Evolutionary conservation across 2,113 vertebrate species (phyloP).

Genomic region (Isichthys henryi): DNA sequence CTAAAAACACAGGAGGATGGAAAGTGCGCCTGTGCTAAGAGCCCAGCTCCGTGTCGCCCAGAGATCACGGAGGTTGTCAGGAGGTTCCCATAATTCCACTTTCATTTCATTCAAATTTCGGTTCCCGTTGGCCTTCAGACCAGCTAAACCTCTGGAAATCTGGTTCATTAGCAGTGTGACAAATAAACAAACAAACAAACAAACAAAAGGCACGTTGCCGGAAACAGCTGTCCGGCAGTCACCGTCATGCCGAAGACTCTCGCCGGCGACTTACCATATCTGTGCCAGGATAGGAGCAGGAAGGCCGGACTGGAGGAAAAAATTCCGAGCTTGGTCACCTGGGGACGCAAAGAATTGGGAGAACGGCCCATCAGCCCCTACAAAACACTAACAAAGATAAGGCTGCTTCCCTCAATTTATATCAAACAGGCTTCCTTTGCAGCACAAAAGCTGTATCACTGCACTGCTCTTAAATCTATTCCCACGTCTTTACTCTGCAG

Average conservation of each 20-base stretch:
- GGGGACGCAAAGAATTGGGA: slow-evolving; percentile 33
- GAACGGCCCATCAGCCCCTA: neutral
- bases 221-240: neutral
- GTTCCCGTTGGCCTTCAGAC: neutral
- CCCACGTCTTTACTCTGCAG: neutral
- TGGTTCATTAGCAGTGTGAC: neutral
- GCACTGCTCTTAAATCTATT: neutral
- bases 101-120: neutral
- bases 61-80: neutral
- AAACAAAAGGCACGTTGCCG: neutral
- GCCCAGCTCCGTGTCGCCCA: neutral
- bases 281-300: slow-evolving; percentile 92
- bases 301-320: slow-evolving; percentile 95
- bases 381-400: neutral
- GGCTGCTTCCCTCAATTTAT: neutral
- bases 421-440: neutral
- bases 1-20: neutral
- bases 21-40: neutral
- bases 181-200: neutral
- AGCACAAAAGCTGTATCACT: neutral
- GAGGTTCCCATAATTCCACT: neutral
- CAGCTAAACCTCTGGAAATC: neutral
- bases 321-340: slow-evolving; percentile 97
- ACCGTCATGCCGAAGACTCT: too few relatives aligned
- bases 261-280: slow-evolving; percentile 79